phyloP scores from a whole-genome alignment of 2,113 vertebrate genomes.

The Strigops habroptila region DNA sequence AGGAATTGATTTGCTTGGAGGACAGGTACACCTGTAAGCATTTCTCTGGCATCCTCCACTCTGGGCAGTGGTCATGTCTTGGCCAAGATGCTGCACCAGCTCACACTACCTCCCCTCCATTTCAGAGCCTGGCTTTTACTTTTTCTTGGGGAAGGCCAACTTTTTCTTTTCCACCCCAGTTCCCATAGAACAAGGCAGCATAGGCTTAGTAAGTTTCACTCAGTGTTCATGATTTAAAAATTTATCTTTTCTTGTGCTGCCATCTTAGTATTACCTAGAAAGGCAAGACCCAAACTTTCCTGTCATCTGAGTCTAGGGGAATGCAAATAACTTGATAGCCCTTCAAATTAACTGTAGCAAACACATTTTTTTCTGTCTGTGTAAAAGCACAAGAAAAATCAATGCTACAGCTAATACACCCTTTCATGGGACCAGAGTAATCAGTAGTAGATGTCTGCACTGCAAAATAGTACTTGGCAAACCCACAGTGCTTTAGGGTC shows the following conservation, averaged over 20 bases:
- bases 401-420: slow-evolving; percentile 2
- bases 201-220: not conserved
- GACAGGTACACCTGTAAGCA: fast-evolving
- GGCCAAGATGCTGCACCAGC: not conserved
- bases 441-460: not conserved
- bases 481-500: slow-evolving; percentile 7
- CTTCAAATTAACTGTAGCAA: not conserved
- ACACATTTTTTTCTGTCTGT: not conserved
- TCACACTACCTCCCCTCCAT: not conserved
- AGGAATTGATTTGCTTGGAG: not conserved
- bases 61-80: not conserved
- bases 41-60: not conserved
- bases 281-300: not conserved
- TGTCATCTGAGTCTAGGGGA: not conserved
- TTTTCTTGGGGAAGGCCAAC: not conserved
- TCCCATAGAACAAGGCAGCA: not conserved
- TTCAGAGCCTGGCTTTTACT: not conserved
- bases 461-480: slow-evolving; percentile 56
- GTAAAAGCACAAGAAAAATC: slow-evolving; percentile 24
- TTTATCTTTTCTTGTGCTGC: not conserved
- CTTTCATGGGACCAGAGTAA: slow-evolving; percentile 4
- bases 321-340: not conserved
- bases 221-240: not conserved
- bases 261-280: not conserved
- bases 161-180: not conserved